Percentiles rank a stretch among this genome's conserved stretches.
phyloP scores from a whole-genome alignment of 2,113 vertebrate species.

The Tautogolabrus adspersus region DNA sequence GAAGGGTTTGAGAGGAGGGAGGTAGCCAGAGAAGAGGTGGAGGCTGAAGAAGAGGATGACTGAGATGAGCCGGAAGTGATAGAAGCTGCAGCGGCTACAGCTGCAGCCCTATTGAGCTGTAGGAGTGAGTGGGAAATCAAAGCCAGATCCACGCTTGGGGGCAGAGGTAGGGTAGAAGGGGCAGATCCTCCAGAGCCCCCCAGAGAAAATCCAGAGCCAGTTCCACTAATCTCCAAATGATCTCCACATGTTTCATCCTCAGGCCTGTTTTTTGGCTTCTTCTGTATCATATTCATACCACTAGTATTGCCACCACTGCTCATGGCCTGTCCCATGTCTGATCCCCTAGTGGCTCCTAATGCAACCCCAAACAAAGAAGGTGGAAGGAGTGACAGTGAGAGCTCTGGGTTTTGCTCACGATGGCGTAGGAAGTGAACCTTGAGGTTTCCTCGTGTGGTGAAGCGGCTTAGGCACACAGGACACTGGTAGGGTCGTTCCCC shows the following conservation, averaged over 20 bases:
- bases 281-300: conserved; percentile 80
- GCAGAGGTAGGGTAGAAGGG: conserved; percentile 82
- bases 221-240: conserved; percentile 62
- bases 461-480: conserved; percentile 93
- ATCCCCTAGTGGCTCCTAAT: conserved; percentile 61
- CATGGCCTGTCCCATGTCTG: conserved; percentile 70
- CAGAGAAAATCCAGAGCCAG: conserved; percentile 62
- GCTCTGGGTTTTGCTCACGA: conserved; percentile 91
- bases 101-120: conserved; percentile 84
- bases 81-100: conserved; percentile 79
- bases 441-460: conserved; percentile 93
- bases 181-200: conserved; percentile 74
- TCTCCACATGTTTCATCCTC: conserved; percentile 79
- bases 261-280: conserved; percentile 73
- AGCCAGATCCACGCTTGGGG: conserved; percentile 84
- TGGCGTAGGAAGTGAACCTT: conserved; percentile 95
- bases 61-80: conserved; percentile 71
- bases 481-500: conserved; percentile 94
- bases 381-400: conserved; percentile 93
- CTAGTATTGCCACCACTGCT: conserved; percentile 57
- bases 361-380: conserved; percentile 81
- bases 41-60: conserved; percentile 71
- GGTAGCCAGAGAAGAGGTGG: conserved; percentile 83
- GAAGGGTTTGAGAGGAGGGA: conserved; percentile 82
- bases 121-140: conserved; percentile 86